A percentile compares a stretch with the other conserved stretches of the same genome.
These are phyloP conservation scores for Sinelater perroti DNA, from an alignment of 2,888 invertebrate species.

Conservation along the genomic window DNA sequence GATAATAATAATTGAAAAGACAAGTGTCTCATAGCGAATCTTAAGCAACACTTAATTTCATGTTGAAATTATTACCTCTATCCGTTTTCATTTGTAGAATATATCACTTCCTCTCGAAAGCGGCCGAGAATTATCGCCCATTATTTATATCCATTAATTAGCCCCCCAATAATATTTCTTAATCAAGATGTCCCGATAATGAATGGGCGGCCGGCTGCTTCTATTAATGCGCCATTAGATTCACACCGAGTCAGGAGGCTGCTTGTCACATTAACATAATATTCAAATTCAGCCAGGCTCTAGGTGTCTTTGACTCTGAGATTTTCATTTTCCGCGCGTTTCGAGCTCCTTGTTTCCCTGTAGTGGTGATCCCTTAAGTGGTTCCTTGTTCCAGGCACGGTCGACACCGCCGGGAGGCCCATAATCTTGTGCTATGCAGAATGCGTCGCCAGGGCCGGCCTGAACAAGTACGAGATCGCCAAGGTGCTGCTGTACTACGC, in stretches of 20 bases:
- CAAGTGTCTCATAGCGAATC: no score
- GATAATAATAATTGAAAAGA: no score
- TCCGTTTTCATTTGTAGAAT: no score
- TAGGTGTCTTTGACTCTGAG: constrained; percentile 25
- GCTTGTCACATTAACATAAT: constrained; percentile 42
- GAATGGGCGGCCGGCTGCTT: constrained; percentile 26
- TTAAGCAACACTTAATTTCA: no score
- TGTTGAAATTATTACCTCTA: no score
- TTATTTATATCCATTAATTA: constrained; percentile 4
- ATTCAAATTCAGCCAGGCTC: constrained; percentile 37
- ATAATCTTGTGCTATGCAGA: constrained; percentile 73
- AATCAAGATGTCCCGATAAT: constrained; percentile 37
- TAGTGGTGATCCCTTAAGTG: background rate
- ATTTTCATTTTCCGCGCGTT: constrained; percentile 16
- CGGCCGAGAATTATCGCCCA: no score
- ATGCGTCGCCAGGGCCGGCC: constrained; percentile 66
- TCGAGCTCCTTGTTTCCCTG: no score
- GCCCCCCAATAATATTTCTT: constrained; percentile 8
- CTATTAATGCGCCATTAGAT: constrained; percentile 38
- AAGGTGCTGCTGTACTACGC: constrained; percentile 76
- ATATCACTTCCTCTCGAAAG: no score
- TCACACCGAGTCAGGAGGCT: constrained; percentile 32
- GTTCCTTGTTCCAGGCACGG: constrained; percentile 68
- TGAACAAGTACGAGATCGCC: constrained; percentile 74
- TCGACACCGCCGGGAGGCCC: constrained; percentile 71